Percentiles rank a stretch among this genome's conserved stretches.
Evolutionary conservation across 2,888 invertebrate species (phyloP).

Genomic region (Peribatodes rhomboidaria): DNA sequence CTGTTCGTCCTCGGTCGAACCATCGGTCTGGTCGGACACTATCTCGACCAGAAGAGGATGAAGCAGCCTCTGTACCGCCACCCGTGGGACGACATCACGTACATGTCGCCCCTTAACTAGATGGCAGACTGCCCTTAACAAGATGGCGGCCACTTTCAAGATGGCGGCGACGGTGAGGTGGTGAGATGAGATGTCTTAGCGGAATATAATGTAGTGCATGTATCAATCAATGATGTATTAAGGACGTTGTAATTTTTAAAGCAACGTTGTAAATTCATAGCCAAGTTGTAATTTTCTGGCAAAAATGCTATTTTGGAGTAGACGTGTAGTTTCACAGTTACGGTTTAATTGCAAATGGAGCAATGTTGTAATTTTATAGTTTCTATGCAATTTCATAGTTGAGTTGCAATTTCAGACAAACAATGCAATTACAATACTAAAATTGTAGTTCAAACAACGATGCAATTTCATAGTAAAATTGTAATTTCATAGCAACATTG

Average conservation of each 20-base stretch:
- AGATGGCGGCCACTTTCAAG: neutral
- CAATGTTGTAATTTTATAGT: too few relatives aligned
- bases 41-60: slow-evolving; percentile 98
- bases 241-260: too few relatives aligned
- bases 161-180: too few relatives aligned
- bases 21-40: slow-evolving; percentile 99
- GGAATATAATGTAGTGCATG: too few relatives aligned
- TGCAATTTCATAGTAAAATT: neutral
- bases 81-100: slow-evolving; percentile 99
- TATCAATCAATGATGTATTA: too few relatives aligned
- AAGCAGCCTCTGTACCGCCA: slow-evolving; percentile 99
- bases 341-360: too few relatives aligned
- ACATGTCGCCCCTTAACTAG: slow-evolving; percentile 81
- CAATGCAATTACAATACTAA: too few relatives aligned
- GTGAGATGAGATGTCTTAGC: neutral
- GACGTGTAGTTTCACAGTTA: neutral
- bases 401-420: too few relatives aligned
- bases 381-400: too few relatives aligned
- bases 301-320: neutral
- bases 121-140: neutral
- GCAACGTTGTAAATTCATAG: too few relatives aligned
- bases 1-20: slow-evolving; percentile 99
- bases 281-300: neutral
- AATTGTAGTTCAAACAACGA: too few relatives aligned
- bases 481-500: neutral